phyloP scores from a whole-genome alignment of 1,140 invertebrate genomes.

The Zaprionus gabonicus region DNA sequence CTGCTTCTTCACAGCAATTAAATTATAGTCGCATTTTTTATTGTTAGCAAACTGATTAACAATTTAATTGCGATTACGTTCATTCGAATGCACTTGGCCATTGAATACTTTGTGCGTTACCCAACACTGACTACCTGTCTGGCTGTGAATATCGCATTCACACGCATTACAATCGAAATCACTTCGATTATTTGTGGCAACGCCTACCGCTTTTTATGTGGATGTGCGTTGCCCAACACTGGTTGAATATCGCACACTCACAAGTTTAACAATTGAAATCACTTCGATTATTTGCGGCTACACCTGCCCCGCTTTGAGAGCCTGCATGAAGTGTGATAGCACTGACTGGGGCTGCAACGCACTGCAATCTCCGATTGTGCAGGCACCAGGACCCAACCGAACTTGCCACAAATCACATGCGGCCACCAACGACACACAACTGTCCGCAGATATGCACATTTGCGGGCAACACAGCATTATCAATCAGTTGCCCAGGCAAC shows the following conservation, averaged over 20 bases:
- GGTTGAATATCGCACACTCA: neutral
- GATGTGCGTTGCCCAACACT: neutral
- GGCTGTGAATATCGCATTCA: no score
- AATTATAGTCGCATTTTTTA: constrained; percentile 4
- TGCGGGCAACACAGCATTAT: constrained; percentile 42
- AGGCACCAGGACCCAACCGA: neutral
- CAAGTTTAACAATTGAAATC: neutral
- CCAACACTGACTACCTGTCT: no score
- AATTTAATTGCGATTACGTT: neutral
- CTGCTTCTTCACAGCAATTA: neutral
- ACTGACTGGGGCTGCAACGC: neutral
- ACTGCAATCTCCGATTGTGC: neutral
- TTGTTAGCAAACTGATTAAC: neutral
- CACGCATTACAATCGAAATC: no score
- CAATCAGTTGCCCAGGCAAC: constrained; percentile 46
- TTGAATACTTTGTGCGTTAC: no score
- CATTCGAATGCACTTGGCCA: no score
- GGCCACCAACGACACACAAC: constrained; percentile 17
- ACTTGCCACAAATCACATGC: constrained; percentile 34
- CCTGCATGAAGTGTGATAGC: neutral
- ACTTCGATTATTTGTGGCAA: no score
- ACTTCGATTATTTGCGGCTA: neutral
- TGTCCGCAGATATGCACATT: constrained; percentile 57
- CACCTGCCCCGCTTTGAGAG: neutral
- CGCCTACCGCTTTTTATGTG: no score